Evolutionary conservation across 2,888 invertebrate species (phyloP).

Genomic region (Tigriopus californicus): DNA sequence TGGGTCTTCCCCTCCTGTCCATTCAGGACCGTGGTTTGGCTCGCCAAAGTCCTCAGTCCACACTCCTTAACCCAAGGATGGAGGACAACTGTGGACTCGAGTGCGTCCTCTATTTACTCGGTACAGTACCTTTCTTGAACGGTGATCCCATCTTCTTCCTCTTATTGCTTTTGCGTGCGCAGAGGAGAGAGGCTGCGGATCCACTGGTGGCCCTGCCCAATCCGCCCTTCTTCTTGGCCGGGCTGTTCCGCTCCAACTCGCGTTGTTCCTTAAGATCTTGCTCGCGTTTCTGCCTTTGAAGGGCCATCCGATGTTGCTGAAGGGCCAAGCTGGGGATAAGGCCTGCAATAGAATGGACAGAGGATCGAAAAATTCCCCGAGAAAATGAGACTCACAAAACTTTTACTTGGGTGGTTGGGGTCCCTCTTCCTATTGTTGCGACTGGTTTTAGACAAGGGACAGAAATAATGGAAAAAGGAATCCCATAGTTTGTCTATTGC

Average conservation of each 20-base stretch:
- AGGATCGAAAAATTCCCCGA: conserved; percentile 72
- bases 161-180: conserved; percentile 13
- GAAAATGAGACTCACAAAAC: no score
- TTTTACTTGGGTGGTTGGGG: no score
- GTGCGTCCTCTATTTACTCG: neutral
- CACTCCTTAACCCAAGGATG: no score
- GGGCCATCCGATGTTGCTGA: conserved; percentile 34
- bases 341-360: conserved; percentile 64
- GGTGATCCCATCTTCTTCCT: conserved; percentile 7
- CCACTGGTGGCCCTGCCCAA: neutral
- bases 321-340: conserved; percentile 90
- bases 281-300: conserved; percentile 13
- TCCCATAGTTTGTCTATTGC: no score
- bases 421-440: no score
- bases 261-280: conserved; percentile 13
- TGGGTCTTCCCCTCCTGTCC: no score
- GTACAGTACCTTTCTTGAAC: conserved; percentile 8
- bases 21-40: no score
- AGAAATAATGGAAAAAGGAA: no score
- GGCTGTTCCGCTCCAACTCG: conserved; percentile 6
- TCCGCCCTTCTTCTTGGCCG: neutral
- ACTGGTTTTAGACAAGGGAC: no score
- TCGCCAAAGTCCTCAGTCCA: no score
- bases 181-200: conserved; percentile 2
- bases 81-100: neutral